A percentile compares a stretch with the other conserved stretches of the same genome.
Conservation (phyloP, 2,797 vertebrate genomes). For the Phataginus tetradactyla region DNA sequence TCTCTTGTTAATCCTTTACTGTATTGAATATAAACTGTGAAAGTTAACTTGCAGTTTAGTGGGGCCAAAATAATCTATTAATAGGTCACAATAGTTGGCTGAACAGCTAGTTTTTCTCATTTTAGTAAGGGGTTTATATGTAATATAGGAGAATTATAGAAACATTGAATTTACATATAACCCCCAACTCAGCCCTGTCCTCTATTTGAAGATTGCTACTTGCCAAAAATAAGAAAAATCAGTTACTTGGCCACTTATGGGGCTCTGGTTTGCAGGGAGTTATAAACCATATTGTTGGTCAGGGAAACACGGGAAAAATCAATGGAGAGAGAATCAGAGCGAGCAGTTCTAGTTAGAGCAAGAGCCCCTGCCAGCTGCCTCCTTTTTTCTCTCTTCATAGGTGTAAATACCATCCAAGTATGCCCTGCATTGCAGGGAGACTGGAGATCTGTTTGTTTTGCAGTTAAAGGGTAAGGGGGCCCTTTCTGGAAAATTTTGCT, state of each 20-base stretch:
- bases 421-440: conserved; percentile 81
- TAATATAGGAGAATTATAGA: not conserved
- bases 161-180: not conserved
- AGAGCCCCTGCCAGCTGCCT: conserved; percentile 80
- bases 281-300: conserved; percentile 44
- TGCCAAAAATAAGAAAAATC: conserved; percentile 34
- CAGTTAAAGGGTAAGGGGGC: conserved; percentile 80
- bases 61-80: not conserved
- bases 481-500: conserved; percentile 78
- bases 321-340: conserved; percentile 74
- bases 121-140: conserved; percentile 18
- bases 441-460: conserved; percentile 81
- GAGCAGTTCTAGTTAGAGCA: conserved; percentile 70
- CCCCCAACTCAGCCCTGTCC: not conserved
- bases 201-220: not conserved
- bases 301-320: conserved; percentile 64
- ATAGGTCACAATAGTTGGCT: conserved; percentile 19
- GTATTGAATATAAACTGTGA: not conserved
- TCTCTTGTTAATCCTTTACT: conserved; percentile 30
- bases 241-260: conserved; percentile 24
- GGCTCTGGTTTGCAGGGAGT: conserved; percentile 62
- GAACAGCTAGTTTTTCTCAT: conserved; percentile 11
- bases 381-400: conserved; percentile 79
- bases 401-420: conserved; percentile 80
- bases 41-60: not conserved